These are phyloP conservation scores for Cantharis flavilabris DNA, from an alignment of 2,888 invertebrate species.

Conservation along the genomic window DNA sequence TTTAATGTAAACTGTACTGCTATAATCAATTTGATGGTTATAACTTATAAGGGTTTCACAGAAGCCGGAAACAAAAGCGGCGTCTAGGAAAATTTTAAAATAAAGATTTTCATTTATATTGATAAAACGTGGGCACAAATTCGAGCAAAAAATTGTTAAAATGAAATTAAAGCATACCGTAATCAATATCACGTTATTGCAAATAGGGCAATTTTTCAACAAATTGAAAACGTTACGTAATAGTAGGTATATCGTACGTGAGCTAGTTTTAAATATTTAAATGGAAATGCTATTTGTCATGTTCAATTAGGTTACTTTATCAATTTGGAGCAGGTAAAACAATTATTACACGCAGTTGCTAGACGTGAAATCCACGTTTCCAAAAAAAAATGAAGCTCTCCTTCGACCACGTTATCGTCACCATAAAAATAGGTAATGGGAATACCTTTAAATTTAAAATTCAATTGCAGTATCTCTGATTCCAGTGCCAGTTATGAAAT, in stretches of 20 bases:
- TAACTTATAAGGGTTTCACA: background rate
- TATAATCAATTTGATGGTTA: background rate
- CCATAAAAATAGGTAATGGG: background rate
- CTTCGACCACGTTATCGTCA: background rate
- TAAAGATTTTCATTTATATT: background rate
- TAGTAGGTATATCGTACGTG: background rate
- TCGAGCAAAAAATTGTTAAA: background rate
- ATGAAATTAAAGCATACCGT: background rate
- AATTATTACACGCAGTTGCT: background rate
- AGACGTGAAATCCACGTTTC: background rate
- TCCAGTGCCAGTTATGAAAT: background rate
- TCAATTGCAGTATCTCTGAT: background rate
- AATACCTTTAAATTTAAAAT: background rate
- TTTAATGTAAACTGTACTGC: background rate
- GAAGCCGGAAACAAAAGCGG: background rate
- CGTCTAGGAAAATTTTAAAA: background rate
- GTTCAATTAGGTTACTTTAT: background rate
- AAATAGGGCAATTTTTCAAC: background rate
- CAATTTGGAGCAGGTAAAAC: background rate
- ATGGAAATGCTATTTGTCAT: background rate
- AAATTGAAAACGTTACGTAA: background rate
- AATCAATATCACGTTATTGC: background rate
- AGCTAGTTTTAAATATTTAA: background rate
- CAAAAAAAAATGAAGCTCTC: background rate
- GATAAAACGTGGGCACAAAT: background rate